Base-by-base conservation (phyloP, 2,888 invertebrate genomes). In the Drosophila aldrichi region DNA sequence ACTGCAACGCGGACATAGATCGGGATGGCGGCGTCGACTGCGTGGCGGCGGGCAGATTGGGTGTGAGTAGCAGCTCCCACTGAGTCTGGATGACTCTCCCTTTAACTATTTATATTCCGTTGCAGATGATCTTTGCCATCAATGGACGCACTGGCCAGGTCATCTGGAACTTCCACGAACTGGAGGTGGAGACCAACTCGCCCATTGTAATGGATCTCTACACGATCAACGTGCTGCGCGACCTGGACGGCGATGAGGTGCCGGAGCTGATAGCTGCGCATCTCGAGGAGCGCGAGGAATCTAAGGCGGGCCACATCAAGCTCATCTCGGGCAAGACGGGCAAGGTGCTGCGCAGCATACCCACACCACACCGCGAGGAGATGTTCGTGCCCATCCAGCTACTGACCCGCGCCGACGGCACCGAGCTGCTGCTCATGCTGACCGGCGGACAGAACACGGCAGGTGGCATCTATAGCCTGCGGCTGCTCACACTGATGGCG, bases 301-400 rank as follows among this genome's bases (percentile, higher is more conserved):
- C 92, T 14, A 93, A 95, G 63, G 93, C 94, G 10, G 96, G 96
- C 1, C 94, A 95, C 86, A 93, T 97, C 14, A 92, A 96, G 46
- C 86, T 97, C 5, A 93, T 97, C 72, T 96, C 96, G 56, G 96
- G 97, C 4, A 94, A 94, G 91, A 95, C 94, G 40, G 97, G 97
- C 2, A 93, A 94, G 77, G 94, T 95, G 67, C 92, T 97, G 48
- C 94, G 94, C 66, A 94, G 94, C 82, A 93, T 95, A 55, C 92
- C 94, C 41, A 95, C 96, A 38, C 96, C 96, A 0, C 95, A 95
- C 76, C 93, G 94, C 22, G 94, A 94, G 70, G 96, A 96, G 91
- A 94, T 95, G 25, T 96, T 96, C 88, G 96, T 95, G 79, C 96
- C 96, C 29, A 95, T 97, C 0, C 96, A 96, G 91, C 91, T 95